phyloP scores from a whole-genome alignment of 2,797 vertebrate genomes.

The Enteromius argenteus region DNA sequence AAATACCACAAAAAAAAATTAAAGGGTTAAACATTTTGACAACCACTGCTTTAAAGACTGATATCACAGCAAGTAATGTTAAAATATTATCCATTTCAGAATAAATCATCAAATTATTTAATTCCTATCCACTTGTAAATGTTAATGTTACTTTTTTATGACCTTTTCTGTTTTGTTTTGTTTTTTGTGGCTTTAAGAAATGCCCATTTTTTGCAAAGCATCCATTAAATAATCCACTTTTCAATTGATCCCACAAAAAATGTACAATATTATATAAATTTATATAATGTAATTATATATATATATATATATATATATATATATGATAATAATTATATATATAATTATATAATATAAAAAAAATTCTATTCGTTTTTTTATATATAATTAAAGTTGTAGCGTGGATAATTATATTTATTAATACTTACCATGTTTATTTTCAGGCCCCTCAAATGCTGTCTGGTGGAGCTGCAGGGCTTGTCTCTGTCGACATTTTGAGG shows the following conservation, averaged over 20 bases:
- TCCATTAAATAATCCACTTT: neutral
- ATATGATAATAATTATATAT: no score
- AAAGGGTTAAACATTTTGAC: no score
- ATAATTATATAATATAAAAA: no score
- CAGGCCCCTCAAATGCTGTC: conserved; percentile 83
- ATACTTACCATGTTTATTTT: neutral
- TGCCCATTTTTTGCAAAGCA: neutral
- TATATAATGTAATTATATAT: no score
- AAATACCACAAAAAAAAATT: neutral
- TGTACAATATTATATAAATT: neutral
- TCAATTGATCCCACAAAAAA: neutral
- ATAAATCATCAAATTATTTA: neutral
- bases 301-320: no score
- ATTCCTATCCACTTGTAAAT: neutral
- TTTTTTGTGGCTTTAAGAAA: neutral
- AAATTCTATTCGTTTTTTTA: neutral
- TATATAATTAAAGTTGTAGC: neutral
- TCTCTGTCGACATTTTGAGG: conserved; percentile 84
- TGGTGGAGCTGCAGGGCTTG: conserved; percentile 85
- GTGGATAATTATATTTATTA: neutral
- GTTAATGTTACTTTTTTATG: no score
- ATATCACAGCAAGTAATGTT: neutral
- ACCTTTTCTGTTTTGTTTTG: neutral
- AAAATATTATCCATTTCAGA: neutral
- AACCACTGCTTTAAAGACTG: neutral